phyloP scores from a whole-genome alignment of 2,888 invertebrate genomes.

The Cheilosia vulpina region DNA sequence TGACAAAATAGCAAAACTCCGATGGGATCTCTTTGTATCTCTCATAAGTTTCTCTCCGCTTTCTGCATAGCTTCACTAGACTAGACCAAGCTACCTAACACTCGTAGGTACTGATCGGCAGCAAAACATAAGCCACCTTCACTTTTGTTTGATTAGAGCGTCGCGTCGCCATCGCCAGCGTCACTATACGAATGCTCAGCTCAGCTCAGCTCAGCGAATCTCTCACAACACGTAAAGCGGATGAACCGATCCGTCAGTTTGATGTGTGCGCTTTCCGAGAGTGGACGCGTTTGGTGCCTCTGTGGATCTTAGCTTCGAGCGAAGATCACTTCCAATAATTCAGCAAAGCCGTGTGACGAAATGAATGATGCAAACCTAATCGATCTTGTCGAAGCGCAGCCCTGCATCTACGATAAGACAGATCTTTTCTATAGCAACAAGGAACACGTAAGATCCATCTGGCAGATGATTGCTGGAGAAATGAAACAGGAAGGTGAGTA shows the following conservation, averaged over 20 bases:
- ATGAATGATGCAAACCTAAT: conserved; percentile 75
- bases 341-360: conserved; percentile 22
- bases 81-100: conserved; percentile 45
- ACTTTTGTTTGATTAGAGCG: conserved; percentile 60
- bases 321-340: conserved; percentile 28
- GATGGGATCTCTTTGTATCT: conserved; percentile 22
- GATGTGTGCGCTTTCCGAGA: conserved; percentile 70
- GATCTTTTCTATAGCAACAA: conserved; percentile 76
- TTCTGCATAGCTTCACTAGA: conserved; percentile 66
- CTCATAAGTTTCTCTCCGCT: conserved; percentile 61
- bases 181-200: conserved; percentile 34
- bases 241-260: conserved; percentile 74
- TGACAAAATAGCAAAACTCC: conserved; percentile 54
- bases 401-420: conserved; percentile 76
- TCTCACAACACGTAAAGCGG: conserved; percentile 70
- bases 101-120: conserved; percentile 36
- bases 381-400: conserved; percentile 74
- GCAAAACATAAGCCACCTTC: conserved; percentile 72
- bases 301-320: conserved; percentile 14
- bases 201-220: conserved; percentile 45
- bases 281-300: conserved; percentile 55
- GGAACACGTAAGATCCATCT: conserved; percentile 73
- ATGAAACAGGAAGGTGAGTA: conserved; percentile 76
- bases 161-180: conserved; percentile 22
- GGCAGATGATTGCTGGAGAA: conserved; percentile 75